Evolutionary conservation across 2,888 invertebrate species (phyloP), one percentile per base, ranked within the genome.

Genomic region (Drosophila suboccidentalis): DNA sequence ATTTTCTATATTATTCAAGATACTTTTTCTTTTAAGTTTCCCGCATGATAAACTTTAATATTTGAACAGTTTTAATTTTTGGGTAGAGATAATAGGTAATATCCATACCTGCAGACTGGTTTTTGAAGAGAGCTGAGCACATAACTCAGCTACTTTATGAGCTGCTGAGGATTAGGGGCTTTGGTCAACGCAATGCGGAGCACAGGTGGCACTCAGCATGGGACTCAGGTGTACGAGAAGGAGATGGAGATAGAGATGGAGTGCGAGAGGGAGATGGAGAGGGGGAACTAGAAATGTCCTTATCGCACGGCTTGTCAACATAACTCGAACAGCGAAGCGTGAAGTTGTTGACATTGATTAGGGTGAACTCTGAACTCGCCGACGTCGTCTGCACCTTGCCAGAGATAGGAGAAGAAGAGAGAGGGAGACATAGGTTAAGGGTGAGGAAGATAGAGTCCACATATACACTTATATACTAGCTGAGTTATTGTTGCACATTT

Each of bases 291-390:
- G 68, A 64, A 57, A 60, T 74, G 70, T 79, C 80, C 70, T 68
- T 76, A 70, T 81, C 76, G 66, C 73, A 66, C 51, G 46, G 69
- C 74, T 69, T 75, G 87, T 75, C 82, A 67, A 54, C 85, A 70
- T 73, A 79, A 72, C 82, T 82, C 61, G 76, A 65, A 85, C 70
- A 71, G 72, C 85, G 82, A 85, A 82, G 82, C 82, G 88, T 87
- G 85, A 82, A 83, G 77, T 86, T 72, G 87, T 71, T 88, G 89
- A 88, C 83, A 88, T 86, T 88, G 87, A 83, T 83, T 86, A 86
- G 84, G 83, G 89, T 83, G 67, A 79, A 71, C 59, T 60, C 69
- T 70, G 59, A 70, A 68, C 64, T 59, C 49, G 46, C 41, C 66
- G 80, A 58, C 32, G 44, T 11, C 44, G 34, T 22, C 72, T 57